phyloP scores from a whole-genome alignment of 2,797 vertebrate species.

The Enteromius treurensis region DNA sequence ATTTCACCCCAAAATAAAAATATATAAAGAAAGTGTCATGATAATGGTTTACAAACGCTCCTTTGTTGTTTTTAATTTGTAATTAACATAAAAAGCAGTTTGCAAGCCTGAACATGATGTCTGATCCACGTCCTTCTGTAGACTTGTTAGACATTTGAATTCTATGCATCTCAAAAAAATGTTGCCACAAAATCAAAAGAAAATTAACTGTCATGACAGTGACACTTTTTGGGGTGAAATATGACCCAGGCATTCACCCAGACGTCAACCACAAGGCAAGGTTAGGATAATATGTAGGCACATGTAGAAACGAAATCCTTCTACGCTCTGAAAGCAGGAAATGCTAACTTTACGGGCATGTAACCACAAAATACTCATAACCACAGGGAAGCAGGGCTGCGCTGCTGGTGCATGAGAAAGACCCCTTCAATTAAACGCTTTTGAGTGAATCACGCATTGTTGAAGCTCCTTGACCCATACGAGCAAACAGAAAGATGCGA shows the following conservation, averaged over 20 bases:
- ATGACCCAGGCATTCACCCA: background rate
- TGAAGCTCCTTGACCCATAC: conserved; percentile 47
- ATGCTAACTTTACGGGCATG: background rate
- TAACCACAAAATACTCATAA: background rate
- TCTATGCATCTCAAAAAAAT: background rate
- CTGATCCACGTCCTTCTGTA: background rate
- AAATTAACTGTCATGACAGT: background rate
- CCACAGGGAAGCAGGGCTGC: conserved; percentile 9
- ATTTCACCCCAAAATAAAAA: background rate
- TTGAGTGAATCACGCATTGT: conserved; percentile 46
- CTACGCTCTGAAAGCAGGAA: background rate
- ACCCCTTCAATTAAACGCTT: conserved; percentile 19
- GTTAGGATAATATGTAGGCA: background rate
- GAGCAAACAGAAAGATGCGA: conserved; percentile 38
- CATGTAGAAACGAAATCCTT: background rate
- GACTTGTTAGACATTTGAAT: too few relatives aligned
- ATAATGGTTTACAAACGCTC: background rate
- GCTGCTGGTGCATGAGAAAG: background rate
- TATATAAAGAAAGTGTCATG: background rate
- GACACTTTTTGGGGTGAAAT: background rate
- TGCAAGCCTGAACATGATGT: background rate
- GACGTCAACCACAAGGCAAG: background rate
- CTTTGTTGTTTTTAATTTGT: background rate
- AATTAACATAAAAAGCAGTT: too few relatives aligned
- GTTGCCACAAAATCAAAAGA: background rate